These are phyloP conservation scores for Panthera tigris DNA, from an alignment of 2,113 vertebrate species.

Conservation along the genomic window DNA sequence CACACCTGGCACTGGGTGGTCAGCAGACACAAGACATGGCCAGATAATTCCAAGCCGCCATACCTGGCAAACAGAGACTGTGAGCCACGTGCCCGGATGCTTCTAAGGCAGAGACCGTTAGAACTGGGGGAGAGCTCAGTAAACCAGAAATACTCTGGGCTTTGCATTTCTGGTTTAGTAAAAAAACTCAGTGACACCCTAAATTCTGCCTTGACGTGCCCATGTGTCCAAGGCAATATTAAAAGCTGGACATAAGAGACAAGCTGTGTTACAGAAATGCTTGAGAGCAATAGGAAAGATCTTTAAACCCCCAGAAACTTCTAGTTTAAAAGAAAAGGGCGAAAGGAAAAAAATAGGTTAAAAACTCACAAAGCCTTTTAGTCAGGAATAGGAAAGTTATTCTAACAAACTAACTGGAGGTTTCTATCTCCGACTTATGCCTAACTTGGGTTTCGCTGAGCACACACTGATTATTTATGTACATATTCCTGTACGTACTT, in stretches of 20 bases:
- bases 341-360: background rate
- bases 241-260: background rate
- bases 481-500: accelerated
- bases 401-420: background rate
- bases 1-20: accelerated
- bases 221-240: background rate
- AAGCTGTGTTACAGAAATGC: background rate
- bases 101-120: background rate
- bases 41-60: background rate
- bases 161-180: background rate
- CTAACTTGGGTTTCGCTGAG: background rate
- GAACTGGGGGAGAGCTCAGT: background rate
- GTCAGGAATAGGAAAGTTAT: background rate
- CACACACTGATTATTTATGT: accelerated
- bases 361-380: background rate
- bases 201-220: background rate
- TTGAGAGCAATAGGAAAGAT: background rate
- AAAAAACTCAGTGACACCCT: background rate
- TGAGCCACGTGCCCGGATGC: accelerated
- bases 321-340: background rate
- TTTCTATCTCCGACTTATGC: background rate
- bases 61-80: accelerated
- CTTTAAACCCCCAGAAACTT: background rate
- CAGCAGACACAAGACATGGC: accelerated
- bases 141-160: background rate